Base-by-base conservation (phyloP, 1,140 invertebrate species). In the Batillaria attramentaria region DNA sequence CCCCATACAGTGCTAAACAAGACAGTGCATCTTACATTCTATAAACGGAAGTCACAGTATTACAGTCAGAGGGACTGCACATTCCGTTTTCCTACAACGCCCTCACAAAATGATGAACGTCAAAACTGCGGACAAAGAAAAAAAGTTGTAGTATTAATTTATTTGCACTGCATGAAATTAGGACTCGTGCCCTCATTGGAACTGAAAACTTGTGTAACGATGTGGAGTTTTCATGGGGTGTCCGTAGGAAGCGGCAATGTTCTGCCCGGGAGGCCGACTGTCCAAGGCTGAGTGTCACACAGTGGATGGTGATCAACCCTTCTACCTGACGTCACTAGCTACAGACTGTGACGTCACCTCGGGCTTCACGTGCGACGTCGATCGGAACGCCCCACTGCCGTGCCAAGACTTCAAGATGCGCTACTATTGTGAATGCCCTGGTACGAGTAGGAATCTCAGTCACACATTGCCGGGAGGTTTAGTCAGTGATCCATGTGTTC, bases 391-490 rank as follows among this genome's bases (percentile, higher is more conserved):
- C 18, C 70, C 73, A 3, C 65, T 69, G 0, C 24, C 42, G 37
- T 91, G 90, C 77, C 42, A 84, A 13, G 89, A 91, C 80, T 86
- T 86, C 68, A 89, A 90, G 80, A 81, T 91, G 20, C 81, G 89
- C 60, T 87, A 89, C 54, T 79, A 84, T 31, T 91, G 90, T 68
- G 35, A 87, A 54, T 91, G 90, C 74, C 54, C 60, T 46, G 77
- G 84, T 85, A 72, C 70, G 81, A 79, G n/a, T 33, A n/a, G n/a
- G n/a, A 73, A 10, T n/a, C n/a, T 35, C 3, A 28, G 20, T 24
- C 66, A 68, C 24, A 54, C 72, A 18, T 57, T 46, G 2, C 74
- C 62, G 28, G 33, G 20, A 6, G 72, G n/a, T 18, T 41, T 42
- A 31, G 24, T 60, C 68, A 33, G 18, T 24, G 16, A 18, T n/a